Evolutionary conservation across 2,113 vertebrate genomes (phyloP), one percentile per base, ranked within the genome.

Genomic region (Amblyornis subalaris): DNA sequence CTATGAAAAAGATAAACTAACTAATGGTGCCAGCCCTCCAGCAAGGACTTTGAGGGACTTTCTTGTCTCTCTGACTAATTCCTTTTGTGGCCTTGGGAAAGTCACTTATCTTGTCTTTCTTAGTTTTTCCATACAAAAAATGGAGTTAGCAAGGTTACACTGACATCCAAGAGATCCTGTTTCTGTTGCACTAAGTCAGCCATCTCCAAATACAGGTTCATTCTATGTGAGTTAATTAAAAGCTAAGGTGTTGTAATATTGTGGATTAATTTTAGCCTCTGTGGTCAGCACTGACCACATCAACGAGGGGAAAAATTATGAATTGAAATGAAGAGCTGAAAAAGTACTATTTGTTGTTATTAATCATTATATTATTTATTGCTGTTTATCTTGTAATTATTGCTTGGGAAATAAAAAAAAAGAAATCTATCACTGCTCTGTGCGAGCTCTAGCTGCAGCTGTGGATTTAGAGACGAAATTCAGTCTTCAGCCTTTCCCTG

Each of bases 401-500:
- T 96, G 73, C 83, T 97, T 88, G 45, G 44, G 61, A 67, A 91
- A 81, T 66, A 71, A 92, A 91, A 78, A 82, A 38, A 38, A 38
- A 93, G 94, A 97, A 85, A 95, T 94, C 92, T 95, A n/a, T 97
- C 91, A 55, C 80, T 95, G 94, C 73, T 95, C 57, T 88, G 62
- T 95, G 85, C 83, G 83, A 90, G 88, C 77, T 97, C 64, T 94
- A 95, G 96, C 91, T 89, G 95, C 78, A 72, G 95, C 86, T 57
- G 72, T 7, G 26, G 97, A 98, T 98, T 97, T 97, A 97, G 88
- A 96, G 96, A 97, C 0, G 0, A 96, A 94, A 97, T 98, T 97
- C 97, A 93, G 95, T 95, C 94, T 96, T 97, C 93, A 97, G 92
- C 94, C 93, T 97, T 97, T 96, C 97, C 98, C 97, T 93, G 94